These are phyloP conservation scores for Conopomorpha cramerella DNA, from an alignment of 1,140 invertebrate species.

Conservation along the genomic window DNA sequence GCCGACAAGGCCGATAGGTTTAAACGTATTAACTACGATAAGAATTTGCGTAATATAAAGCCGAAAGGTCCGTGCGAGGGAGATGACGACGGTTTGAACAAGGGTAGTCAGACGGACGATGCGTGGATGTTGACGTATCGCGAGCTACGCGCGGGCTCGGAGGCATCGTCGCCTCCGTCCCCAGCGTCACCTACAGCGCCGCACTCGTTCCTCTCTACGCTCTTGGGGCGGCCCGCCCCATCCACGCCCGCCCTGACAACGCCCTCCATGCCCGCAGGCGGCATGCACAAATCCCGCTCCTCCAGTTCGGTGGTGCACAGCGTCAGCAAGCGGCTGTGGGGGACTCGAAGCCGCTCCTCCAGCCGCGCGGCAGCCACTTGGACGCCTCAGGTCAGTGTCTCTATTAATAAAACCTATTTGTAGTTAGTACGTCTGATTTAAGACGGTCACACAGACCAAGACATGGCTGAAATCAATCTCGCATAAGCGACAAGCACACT, in stretches of 20 bases:
- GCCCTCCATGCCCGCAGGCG: conserved; percentile 55
- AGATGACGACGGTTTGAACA: conserved; percentile 72
- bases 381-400: conserved; percentile 79
- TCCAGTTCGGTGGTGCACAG: conserved; percentile 84
- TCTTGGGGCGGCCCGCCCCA: conserved; percentile 65
- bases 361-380: conserved; percentile 67
- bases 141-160: conserved; percentile 44
- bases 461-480: no score
- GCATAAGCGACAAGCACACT: no score
- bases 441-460: no score
- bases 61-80: conserved; percentile 75
- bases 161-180: conserved; percentile 51
- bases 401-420: no score
- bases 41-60: conserved; percentile 82
- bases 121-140: conserved; percentile 66
- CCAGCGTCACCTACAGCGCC: conserved; percentile 57
- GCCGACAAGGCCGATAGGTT: conserved; percentile 80
- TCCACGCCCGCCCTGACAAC: no score
- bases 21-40: conserved; percentile 86
- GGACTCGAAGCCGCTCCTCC: conserved; percentile 78
- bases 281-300: conserved; percentile 87
- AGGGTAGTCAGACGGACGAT: conserved; percentile 76
- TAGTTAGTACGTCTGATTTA: no score
- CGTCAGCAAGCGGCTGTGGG: conserved; percentile 82
- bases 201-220: conserved; percentile 68